Conservation (phyloP, 2,797 vertebrate species). For the Pachyuromys duprasi region DNA sequence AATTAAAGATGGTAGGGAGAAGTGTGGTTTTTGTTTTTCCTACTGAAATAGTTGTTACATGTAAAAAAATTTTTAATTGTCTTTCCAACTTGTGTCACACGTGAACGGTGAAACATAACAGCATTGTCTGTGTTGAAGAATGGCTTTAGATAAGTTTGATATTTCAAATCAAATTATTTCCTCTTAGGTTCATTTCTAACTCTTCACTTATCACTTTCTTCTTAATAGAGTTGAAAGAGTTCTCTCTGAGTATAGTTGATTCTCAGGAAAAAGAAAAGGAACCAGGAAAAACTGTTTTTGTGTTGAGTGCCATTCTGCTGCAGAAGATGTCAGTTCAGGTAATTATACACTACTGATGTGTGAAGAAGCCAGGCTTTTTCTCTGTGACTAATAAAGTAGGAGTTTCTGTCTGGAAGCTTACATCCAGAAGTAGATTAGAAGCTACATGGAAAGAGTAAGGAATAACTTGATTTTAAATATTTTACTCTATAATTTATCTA, state of each 20-base stretch:
- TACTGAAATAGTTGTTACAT: neutral
- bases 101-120: conserved; percentile 14
- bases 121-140: conserved; percentile 41
- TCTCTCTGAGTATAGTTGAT: conserved; percentile 90
- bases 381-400: conserved; percentile 46
- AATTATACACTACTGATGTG: conserved; percentile 85
- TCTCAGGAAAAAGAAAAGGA: conserved; percentile 85
- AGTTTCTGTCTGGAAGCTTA: conserved; percentile 25
- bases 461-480: conserved; percentile 82
- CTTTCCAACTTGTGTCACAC: conserved; percentile 28
- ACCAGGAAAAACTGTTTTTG: conserved; percentile 90
- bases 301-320: conserved; percentile 90
- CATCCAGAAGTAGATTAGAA: conserved; percentile 36
- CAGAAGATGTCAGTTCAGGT: conserved; percentile 94
- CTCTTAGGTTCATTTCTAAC: conserved; percentile 38
- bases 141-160: conserved; percentile 42
- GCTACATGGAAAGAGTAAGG: conserved; percentile 58
- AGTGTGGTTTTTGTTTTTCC: conserved; percentile 20
- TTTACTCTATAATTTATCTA: conserved; percentile 56
- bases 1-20: conserved; percentile 89
- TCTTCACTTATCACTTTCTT: conserved; percentile 65
- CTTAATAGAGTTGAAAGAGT: conserved; percentile 91
- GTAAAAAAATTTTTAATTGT: conserved; percentile 6
- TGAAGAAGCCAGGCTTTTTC: conserved; percentile 76
- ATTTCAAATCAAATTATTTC: conserved; percentile 52